Evolutionary conservation across 2,888 invertebrate genomes (phyloP), one percentile per base, ranked within the genome.

Genomic region (Dasysyrphus albostriatus): DNA sequence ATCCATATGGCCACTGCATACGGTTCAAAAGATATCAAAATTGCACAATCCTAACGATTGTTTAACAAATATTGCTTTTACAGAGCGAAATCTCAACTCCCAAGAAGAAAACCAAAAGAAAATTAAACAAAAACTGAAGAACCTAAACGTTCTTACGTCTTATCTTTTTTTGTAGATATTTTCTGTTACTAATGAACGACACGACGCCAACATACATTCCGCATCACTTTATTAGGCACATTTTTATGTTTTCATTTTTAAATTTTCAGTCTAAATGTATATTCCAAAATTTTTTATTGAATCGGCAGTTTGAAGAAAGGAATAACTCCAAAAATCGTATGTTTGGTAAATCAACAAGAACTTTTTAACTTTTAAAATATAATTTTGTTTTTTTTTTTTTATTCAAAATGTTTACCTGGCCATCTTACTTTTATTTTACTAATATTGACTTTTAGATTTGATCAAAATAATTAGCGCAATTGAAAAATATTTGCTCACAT

Each of bases 31-130:
- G 69, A 69, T 69, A 69, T 49, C 67, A 61, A 67, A 59, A 67
- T 69, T 74, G 74, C 74, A 75, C 74, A 81, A 69, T 54, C 49
- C 49, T 19, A 74, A 51, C 29, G 49, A 58, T 14, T 80, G 65
- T 63, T 70, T 49, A 58, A 69, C 69, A 81, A 74, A 74, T 80
- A 67, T 69, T 74, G 69, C 7, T 37, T 44, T 67, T 67, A 6
- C 39, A 47, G 29, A 47, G 4, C 65, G 42, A 34, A 67, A 49
- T 37, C 49, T 49, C 16, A 12, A 49, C 39, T 54, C 39, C 14
- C 14, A 34, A 37, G 37, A 24, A 8, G 19, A 7, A 24, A 14
- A 44, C 12, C 24, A 56, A 47, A 47, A 67, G 7, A 24, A 67
- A 69, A 59, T 34, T 29, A 76, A 67, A 76, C 29, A 59, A 58